phyloP scores from a whole-genome alignment of 2,888 invertebrate species.

The Tridacna crocea region DNA sequence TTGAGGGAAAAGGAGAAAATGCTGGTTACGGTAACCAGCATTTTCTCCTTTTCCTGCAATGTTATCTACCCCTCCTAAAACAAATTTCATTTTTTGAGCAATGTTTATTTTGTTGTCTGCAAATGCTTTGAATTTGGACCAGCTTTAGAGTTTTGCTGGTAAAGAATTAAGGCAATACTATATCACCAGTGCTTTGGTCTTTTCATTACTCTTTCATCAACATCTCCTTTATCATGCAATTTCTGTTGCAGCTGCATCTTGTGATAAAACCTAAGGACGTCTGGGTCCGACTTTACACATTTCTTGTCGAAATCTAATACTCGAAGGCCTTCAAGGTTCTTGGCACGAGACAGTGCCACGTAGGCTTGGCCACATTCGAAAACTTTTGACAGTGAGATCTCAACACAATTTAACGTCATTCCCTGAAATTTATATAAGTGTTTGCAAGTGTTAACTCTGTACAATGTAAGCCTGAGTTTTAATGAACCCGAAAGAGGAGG shows the following conservation, averaged over 20 bases:
- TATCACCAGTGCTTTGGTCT: slow-evolving; percentile 61
- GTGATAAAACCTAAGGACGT: slow-evolving; percentile 92
- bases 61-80: too few species aligned
- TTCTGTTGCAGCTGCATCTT: slow-evolving; percentile 71
- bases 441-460: too few species aligned
- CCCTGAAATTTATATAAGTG: slow-evolving; percentile 88
- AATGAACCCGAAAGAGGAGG: too few species aligned
- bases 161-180: too few species aligned
- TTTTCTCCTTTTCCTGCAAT: too few species aligned
- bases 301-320: slow-evolving; percentile 93
- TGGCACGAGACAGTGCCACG: slow-evolving; percentile 96
- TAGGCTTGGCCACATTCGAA: slow-evolving; percentile 99
- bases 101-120: too few species aligned
- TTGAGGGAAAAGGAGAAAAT: too few species aligned
- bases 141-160: too few species aligned
- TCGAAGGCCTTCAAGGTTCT: slow-evolving; percentile 92
- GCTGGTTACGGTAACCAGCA: too few species aligned
- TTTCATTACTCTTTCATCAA: slow-evolving; percentile 42
- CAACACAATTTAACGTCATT: slow-evolving; percentile 96
- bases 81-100: too few species aligned
- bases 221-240: slow-evolving; percentile 68
- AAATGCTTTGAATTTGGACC: too few species aligned
- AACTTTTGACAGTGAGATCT: slow-evolving; percentile 95
- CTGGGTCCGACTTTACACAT: slow-evolving; percentile 95
- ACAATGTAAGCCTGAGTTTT: too few species aligned